phyloP scores from a whole-genome alignment of 2,888 invertebrate genomes.

The Quadroppia sp. region DNA sequence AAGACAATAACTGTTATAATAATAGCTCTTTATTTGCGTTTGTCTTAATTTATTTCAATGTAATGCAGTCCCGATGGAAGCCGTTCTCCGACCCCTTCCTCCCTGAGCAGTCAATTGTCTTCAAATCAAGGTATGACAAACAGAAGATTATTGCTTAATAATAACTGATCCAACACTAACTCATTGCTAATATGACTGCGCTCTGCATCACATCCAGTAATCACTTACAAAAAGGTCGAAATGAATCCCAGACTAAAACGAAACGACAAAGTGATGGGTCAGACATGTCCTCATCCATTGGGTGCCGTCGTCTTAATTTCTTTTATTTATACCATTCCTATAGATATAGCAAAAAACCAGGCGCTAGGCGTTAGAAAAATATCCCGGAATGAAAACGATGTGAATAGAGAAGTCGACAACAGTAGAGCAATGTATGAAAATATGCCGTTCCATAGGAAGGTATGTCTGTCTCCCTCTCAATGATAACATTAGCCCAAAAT shows the following conservation, averaged over 20 bases:
- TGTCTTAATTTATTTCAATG: conserved; percentile 32
- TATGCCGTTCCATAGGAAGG: conserved; percentile 48
- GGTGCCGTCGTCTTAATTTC: not conserved
- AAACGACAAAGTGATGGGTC: conserved; percentile 40
- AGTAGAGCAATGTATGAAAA: conserved; percentile 48
- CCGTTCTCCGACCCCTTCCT: conserved; percentile 42
- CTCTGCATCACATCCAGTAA: conserved; percentile 10
- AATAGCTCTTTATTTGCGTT: conserved; percentile 13
- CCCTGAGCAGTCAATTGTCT: conserved; percentile 42
- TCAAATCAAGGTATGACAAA: conserved; percentile 42
- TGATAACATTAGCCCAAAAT: not conserved
- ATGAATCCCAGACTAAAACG: conserved; percentile 35
- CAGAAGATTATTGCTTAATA: not conserved
- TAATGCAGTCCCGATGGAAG: conserved; percentile 41
- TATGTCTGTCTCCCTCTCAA: conserved; percentile 29
- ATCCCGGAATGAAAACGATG: conserved; percentile 43
- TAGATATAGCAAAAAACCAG: conserved; percentile 8
- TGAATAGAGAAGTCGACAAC: conserved; percentile 43
- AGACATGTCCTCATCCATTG: not conserved
- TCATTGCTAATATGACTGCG: not conserved
- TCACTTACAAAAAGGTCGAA: conserved; percentile 40
- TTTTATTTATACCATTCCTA: not conserved
- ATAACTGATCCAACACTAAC: not conserved
- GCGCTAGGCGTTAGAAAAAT: not conserved
- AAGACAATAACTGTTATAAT: too few species aligned